These are phyloP conservation scores for Monarcha castaneiventris DNA, from an alignment of 2,113 vertebrate genomes.

Conservation along the genomic window DNA sequence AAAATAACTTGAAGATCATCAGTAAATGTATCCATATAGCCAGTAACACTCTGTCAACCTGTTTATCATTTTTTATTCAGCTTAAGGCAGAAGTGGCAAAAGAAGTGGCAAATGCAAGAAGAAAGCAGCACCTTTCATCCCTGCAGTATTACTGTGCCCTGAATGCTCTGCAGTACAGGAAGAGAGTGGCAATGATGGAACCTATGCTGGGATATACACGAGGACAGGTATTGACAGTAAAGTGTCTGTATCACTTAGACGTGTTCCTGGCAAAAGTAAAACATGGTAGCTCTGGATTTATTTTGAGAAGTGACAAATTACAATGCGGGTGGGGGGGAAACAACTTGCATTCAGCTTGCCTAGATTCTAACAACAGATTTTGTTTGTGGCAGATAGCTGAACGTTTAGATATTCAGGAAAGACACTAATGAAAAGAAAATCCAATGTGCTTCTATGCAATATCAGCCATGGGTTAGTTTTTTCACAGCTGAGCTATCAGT, in stretches of 20 bases:
- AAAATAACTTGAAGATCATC: background rate
- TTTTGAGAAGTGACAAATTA: background rate
- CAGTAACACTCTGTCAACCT: background rate
- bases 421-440: background rate
- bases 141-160: slow-evolving; percentile 96
- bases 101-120: slow-evolving; percentile 89
- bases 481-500: background rate
- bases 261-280: background rate
- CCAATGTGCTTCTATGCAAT: background rate
- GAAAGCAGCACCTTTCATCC: slow-evolving; percentile 93
- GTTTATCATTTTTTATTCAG: slow-evolving; percentile 60
- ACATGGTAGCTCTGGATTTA: background rate
- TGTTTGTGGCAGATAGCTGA: background rate
- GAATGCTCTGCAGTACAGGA: slow-evolving; percentile 93
- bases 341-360: background rate
- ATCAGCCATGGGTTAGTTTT: background rate
- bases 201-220: slow-evolving; percentile 92
- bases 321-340: fast-evolving
- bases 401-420: background rate
- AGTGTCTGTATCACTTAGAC: background rate
- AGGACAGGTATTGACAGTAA: slow-evolving; percentile 79
- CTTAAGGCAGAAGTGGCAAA: slow-evolving; percentile 86
- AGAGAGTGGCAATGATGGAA: slow-evolving; percentile 91
- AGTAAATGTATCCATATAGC: background rate
- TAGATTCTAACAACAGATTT: background rate